A percentile compares a stretch with the other conserved stretches of the same genome.
Conservation (phyloP, 2,113 vertebrate species). For the Oryzias curvinotus region DNA sequence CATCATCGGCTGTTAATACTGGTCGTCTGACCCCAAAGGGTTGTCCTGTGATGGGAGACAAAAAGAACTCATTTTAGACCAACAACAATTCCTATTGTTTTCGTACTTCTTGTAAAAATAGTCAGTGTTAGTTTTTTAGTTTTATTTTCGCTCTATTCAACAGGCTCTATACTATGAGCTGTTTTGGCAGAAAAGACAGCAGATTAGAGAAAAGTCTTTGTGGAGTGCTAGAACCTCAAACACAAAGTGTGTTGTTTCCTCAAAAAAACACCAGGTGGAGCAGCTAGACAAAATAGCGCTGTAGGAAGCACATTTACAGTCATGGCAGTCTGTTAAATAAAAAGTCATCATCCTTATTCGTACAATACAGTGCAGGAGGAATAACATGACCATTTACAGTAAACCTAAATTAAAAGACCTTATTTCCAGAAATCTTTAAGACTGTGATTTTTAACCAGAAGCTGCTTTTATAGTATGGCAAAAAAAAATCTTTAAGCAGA, state of each 20-base stretch:
- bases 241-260: neutral
- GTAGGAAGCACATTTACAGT: neutral
- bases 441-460: too few species aligned
- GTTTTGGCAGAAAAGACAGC: slow-evolving; percentile 23
- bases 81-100: too few species aligned
- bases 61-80: slow-evolving; percentile 1
- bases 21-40: slow-evolving; percentile 43
- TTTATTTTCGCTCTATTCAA: too few species aligned
- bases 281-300: slow-evolving; percentile 16
- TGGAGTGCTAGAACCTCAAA: neutral
- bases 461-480: too few species aligned
- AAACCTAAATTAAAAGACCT: too few species aligned
- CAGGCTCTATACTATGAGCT: slow-evolving; percentile 4
- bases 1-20: slow-evolving; percentile 50
- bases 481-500: too few species aligned
- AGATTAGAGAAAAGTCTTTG: slow-evolving; percentile 3
- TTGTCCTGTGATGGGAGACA: slow-evolving; percentile 39
- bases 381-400: too few species aligned
- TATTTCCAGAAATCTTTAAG: too few species aligned
- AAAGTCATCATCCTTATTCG: too few species aligned
- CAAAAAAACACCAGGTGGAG: slow-evolving; percentile 56
- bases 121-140: too few species aligned
- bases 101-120: too few species aligned
- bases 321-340: neutral
- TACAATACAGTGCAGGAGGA: too few species aligned